These are phyloP conservation scores for Helicolenus hilgendorfi DNA, from an alignment of 2,797 vertebrate species.

Conservation along the genomic window DNA sequence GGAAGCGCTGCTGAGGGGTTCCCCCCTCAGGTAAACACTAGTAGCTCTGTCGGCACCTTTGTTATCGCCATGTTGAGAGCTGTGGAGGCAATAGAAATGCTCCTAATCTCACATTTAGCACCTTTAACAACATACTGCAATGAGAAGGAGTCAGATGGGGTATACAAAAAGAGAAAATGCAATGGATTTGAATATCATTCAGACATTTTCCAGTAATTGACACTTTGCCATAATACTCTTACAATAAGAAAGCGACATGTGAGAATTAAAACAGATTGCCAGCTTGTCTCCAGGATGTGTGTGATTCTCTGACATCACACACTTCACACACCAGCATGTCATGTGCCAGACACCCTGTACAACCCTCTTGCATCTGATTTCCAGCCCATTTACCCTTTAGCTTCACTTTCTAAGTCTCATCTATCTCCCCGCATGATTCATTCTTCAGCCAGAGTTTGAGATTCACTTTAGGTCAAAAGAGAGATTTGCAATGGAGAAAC, in stretches of 20 bases:
- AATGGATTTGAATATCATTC: neutral
- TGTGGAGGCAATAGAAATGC: too few species aligned
- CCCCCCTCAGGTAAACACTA: too few species aligned
- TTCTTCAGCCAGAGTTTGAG: slow-evolving; percentile 3
- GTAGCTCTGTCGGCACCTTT: too few species aligned
- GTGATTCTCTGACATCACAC: neutral
- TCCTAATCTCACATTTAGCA: too few species aligned
- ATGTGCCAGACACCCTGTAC: neutral
- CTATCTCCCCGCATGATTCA: neutral
- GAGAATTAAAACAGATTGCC: neutral
- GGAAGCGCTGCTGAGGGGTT: too few species aligned
- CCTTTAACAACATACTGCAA: neutral
- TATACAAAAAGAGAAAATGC: neutral
- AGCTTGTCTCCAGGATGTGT: neutral
- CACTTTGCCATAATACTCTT: neutral
- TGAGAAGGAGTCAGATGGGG: neutral
- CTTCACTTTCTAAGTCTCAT: neutral
- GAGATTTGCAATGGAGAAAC: neutral
- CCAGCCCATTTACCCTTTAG: slow-evolving; percentile 4
- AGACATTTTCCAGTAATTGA: neutral
- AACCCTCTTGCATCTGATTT: slow-evolving; percentile 7
- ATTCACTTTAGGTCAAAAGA: slow-evolving; percentile 40
- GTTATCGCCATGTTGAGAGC: too few species aligned
- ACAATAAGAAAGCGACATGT: neutral
- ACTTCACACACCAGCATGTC: neutral